Evolutionary conservation across 2,113 vertebrate genomes (phyloP).

Genomic region (Amphilophus citrinellus): DNA sequence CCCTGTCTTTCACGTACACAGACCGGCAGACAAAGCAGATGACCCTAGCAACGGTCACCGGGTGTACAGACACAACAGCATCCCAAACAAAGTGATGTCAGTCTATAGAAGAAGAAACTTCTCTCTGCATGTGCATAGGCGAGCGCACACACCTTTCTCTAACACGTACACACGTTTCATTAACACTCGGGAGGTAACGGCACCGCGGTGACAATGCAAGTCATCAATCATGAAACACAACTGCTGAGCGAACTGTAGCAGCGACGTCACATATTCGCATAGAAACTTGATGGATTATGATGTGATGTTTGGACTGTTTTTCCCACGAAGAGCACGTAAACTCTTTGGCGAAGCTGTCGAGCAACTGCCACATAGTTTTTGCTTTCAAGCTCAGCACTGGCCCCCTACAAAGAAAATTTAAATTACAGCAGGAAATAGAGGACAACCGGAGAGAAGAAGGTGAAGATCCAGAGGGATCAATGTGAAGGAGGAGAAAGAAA

Average conservation of each 20-base stretch:
- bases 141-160: background rate
- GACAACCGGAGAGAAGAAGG: background rate
- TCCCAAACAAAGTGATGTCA: conserved; percentile 65
- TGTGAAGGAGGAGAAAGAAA: background rate
- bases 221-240: conserved; percentile 45
- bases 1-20: conserved; percentile 24
- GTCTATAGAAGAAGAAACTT: conserved; percentile 38
- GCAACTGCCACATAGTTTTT: background rate
- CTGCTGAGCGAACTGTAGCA: conserved; percentile 2
- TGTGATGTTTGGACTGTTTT: conserved; percentile 1
- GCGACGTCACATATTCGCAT: background rate
- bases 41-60: conserved; percentile 60
- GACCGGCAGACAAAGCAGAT: conserved; percentile 24
- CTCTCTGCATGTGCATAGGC: background rate
- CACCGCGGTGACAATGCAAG: conserved; percentile 10
- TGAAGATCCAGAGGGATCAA: background rate
- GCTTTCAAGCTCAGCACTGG: background rate
- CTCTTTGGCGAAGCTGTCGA: background rate
- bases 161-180: conserved; percentile 62
- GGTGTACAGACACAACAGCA: conserved; percentile 57
- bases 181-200: conserved; percentile 51
- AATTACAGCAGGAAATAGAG: background rate
- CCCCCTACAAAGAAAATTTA: background rate
- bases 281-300: conserved; percentile 11
- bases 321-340: background rate